Evolutionary conservation across 1,140 invertebrate species (phyloP), one percentile per base, ranked within the genome.

Genomic region (Pygmarrhopalites habei): DNA sequence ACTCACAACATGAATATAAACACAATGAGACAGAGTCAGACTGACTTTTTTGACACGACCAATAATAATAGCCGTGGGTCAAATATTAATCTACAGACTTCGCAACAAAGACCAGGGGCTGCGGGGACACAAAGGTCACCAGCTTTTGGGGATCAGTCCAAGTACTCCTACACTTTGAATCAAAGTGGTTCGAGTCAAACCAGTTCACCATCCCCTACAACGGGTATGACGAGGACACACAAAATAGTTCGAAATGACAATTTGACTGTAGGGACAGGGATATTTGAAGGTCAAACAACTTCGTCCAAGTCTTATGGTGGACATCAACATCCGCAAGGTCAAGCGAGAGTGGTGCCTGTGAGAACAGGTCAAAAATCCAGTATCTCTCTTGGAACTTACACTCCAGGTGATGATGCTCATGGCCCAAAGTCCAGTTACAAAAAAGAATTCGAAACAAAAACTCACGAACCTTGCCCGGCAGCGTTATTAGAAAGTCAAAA

Each of bases 391-490:
- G 69, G 69, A 19, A 61, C 68, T 15, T 66, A 52, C 49, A 39
- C 29, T 15, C n/a, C n/a, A n/a, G n/a, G 26, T 15, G 14, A 49
- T 19, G 21, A n/a, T 53, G n/a, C 7, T 21, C 44, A 5, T 12
- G 5, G 12, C 12, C n/a, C 23, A 41, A 21, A 25, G 15, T 58
- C 57, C 44, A 67, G 69, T 49, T 71, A 71, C 58, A 47, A 32
- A 39, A 67, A 67, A 51, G 62, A 64, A 29, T 71, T 60, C 23
- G 39, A 41, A 10, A 47, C 44, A 12, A 59, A 64, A 32, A 61
- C 65, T 28, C 41, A 67, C 44, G 59, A 65, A 29, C 69, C 69
- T 3, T 71, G 69, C 41, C 69, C 69, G 7, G 69, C 69, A 21
- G 25, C 64, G 7, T 32, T 64, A 21, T 53, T 71, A 23, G 69